Evolutionary conservation across 2,888 invertebrate species (phyloP).

Genomic region (Andrena bucephala): DNA sequence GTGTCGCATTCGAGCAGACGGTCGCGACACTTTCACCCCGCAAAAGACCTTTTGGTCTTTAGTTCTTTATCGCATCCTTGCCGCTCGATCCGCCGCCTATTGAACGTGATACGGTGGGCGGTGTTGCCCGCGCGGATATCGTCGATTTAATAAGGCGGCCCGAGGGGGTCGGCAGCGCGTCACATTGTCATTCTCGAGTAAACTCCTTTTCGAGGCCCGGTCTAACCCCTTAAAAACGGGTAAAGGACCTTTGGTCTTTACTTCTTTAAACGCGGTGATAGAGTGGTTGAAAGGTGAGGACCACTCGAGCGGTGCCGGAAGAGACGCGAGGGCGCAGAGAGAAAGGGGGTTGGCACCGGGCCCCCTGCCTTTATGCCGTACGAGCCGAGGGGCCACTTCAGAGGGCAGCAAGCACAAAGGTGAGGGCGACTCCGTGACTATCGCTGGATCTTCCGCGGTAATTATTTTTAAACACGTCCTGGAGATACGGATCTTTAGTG

Average conservation of each 20-base stretch:
- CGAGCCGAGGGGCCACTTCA: conserved; percentile 77
- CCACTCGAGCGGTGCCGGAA: conserved; percentile 77
- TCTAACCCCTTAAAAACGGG: conserved; percentile 69
- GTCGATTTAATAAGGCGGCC: conserved; percentile 53
- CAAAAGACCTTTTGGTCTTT: conserved; percentile 48
- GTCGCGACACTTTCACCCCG: not conserved
- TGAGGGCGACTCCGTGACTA: conserved; percentile 84
- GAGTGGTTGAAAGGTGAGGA: conserved; percentile 84
- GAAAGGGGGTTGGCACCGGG: conserved; percentile 63
- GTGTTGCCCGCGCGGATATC: conserved; percentile 19
- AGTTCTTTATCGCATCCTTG: conserved; percentile 57
- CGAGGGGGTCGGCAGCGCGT: conserved; percentile 25
- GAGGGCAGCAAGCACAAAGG: conserved; percentile 69
- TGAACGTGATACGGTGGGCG: conserved; percentile 27
- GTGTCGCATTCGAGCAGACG: not conserved
- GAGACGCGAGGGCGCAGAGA: conserved; percentile 62
- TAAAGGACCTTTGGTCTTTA: conserved; percentile 83
- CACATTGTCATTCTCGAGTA: conserved; percentile 65
- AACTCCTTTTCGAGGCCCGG: conserved; percentile 64
- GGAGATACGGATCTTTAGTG: conserved; percentile 81
- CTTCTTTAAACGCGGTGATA: conserved; percentile 84
- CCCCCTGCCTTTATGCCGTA: conserved; percentile 76
- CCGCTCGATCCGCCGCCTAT: conserved; percentile 49
- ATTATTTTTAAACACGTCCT: conserved; percentile 85
- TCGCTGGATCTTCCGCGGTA: conserved; percentile 83